Evolutionary conservation across 53 echinoderm and acorn worm species (phyloP).

Genomic region (Arbacia lixula): DNA sequence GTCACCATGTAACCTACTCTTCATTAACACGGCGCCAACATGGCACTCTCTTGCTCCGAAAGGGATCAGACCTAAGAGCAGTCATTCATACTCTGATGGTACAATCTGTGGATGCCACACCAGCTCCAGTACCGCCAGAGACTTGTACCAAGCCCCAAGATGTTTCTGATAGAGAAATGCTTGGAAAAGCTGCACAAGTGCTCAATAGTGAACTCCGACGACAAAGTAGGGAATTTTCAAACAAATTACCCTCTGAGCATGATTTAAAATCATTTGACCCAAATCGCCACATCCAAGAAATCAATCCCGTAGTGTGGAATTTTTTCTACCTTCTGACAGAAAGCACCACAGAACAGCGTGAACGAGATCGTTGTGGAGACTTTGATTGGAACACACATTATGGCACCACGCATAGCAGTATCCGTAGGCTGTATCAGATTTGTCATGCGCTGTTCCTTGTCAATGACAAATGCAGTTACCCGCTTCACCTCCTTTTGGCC

Average conservation of each 20-base stretch:
- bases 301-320: not conserved
- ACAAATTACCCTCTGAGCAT: not conserved
- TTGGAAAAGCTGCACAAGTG: constrained; percentile 1
- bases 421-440: not conserved
- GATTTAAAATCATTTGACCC: not conserved
- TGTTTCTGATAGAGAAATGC: not conserved
- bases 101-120: not conserved
- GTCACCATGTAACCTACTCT: not conserved
- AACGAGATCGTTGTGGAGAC: not conserved
- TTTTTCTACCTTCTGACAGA: not conserved
- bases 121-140: not conserved
- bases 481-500: not conserved
- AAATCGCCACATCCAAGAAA: not conserved
- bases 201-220: constrained; percentile 18
- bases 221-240: not conserved
- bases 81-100: not conserved
- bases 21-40: not conserved
- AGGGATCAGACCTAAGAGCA: not conserved
- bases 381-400: not conserved
- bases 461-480: constrained; percentile 9
- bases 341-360: not conserved
- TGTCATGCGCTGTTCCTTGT: constrained; percentile 12
- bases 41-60: constrained; percentile 10
- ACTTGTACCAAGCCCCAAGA: not conserved
- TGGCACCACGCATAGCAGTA: no score